Evolutionary conservation across 53 echinoderm and acorn worm species (phyloP), one percentile per base, ranked within the genome.

Genomic region (Temnopleurus reevesii): DNA sequence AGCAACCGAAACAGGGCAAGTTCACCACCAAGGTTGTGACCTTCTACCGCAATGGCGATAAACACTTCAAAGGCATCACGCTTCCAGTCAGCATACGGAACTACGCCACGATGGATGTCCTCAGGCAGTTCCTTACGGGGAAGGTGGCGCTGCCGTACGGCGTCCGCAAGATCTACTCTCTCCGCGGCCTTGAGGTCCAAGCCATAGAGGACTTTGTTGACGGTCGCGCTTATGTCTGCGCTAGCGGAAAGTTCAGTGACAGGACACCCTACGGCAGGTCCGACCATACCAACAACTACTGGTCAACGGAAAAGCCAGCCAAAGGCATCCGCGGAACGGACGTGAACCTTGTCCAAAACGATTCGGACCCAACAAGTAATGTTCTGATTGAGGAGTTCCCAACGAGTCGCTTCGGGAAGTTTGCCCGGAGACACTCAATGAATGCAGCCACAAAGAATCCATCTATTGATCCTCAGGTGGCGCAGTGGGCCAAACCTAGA

Each of bases 41-140:
- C 4, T 97, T 97, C 90, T 95, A 94, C 55, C 95, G 97, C 1
- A 97, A 97, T 89, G 97, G 97, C 12, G 97, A 97, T 89, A 97
- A 94, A 64, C 97, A 97, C 64, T 97, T 94, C 79, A 92, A 94
- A 46, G 97, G 97, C 0, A 57, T 95, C 31, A 90, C 90, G 34
- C 64, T 97, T 19, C 97, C 97, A 12, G 92, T 97, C 23, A 97
- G 94, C 90, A 88, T 91, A 46, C 83, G 91, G 44, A 93, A 92
- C 53, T 97, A 93, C 47, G 46, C 90, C 59, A 94, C 90, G 25
- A 94, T 94, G 95, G 97, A 97, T 46, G 92, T 95, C 3, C 94
- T 97, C 17, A 77, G 93, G 65, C 94, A 86, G 15, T 94, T 94
- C 46, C 90, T 97, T 7, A 95, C 90, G 8, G 93, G 94, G 43